Evolutionary conservation across 2,888 invertebrate genomes (phyloP).

Genomic region (Proisotoma minuta): DNA sequence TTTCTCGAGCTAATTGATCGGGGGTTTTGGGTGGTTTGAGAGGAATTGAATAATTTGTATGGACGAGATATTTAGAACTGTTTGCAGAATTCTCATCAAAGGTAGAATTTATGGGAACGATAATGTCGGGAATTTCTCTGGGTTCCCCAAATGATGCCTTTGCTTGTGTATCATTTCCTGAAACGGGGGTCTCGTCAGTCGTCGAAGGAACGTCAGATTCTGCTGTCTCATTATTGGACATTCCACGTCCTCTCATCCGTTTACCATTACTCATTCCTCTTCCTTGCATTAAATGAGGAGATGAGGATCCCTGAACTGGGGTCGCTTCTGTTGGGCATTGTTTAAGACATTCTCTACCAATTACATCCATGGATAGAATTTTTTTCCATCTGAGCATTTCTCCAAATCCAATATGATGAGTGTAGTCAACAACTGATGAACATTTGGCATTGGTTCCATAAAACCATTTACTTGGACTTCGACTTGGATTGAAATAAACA

Average conservation of each 20-base stretch:
- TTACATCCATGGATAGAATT: no score
- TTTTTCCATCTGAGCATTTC: constrained; percentile 1
- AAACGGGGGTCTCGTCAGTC: no score
- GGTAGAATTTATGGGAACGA: not conserved
- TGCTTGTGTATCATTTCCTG: no score
- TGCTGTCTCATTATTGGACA: no score
- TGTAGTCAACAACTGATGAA: not conserved
- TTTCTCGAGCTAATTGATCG: constrained; percentile 7
- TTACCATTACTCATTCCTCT: no score
- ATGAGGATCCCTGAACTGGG: no score
- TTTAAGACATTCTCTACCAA: no score
- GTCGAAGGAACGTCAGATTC: no score
- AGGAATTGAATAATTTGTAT: not conserved
- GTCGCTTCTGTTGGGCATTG: no score
- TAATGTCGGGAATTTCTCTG: not conserved
- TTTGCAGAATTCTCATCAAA: not conserved
- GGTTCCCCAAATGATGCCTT: no score
- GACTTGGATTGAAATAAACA: constrained; percentile 13
- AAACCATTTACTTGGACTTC: constrained; percentile 15
- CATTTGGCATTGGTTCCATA: constrained; percentile 8
- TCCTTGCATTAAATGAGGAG: no score
- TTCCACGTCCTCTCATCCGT: no score
- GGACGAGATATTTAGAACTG: not conserved
- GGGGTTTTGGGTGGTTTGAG: constrained; percentile 10
- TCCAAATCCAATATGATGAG: constrained; percentile 23